Base-by-base conservation (phyloP, 2,888 invertebrate species). In the Bombylius discolor region DNA sequence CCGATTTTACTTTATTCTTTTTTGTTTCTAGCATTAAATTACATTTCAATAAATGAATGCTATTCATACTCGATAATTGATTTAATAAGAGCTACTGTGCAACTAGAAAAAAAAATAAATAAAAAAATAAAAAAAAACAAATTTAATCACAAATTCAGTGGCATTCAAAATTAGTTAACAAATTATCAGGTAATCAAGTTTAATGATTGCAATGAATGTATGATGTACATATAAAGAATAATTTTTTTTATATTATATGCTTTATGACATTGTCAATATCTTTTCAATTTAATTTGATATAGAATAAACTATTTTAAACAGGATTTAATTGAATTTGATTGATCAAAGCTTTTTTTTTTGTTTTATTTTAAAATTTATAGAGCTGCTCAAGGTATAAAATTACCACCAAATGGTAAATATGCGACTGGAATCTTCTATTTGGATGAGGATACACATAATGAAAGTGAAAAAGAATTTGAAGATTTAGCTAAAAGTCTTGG, bases 381-480 rank as follows among this genome's bases (percentile, higher is more conserved):
- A 72, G 85, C 89, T 68, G 81, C 82, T 61, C 82, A 86, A 66
- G 87, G 86, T 65, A 79, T 95, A 59, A 83, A 84, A 62, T 78
- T 99, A 64, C 98, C 99, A 9, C 81, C 84, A 31, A 81, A 84
- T 65, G 97, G 96, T 5, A 79, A 83, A 63, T 99, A 98, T 78
- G 98, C 97, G 54, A 97, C 97, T 31, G 99, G 99, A 59, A 92
- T 98, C 62, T 82, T 98, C 69, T 99, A 92, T 77, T 77, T 97
- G 73, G 94, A 96, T 73, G 85, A 87, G 71, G 78, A 82, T 52
- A 86, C 87, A 66, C 88, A 89, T 66, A 79, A 82, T 66, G 83
- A 87, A 64, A 85, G 85, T 55, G 92, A 95, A 76, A 79, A 81
- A 63, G 84, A 85, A 65, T 95, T 98, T 73, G 79, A 81, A 60